These are phyloP conservation scores for Ennomos fuscantarius DNA, from an alignment of 2,888 invertebrate genomes.

Conservation along the genomic window DNA sequence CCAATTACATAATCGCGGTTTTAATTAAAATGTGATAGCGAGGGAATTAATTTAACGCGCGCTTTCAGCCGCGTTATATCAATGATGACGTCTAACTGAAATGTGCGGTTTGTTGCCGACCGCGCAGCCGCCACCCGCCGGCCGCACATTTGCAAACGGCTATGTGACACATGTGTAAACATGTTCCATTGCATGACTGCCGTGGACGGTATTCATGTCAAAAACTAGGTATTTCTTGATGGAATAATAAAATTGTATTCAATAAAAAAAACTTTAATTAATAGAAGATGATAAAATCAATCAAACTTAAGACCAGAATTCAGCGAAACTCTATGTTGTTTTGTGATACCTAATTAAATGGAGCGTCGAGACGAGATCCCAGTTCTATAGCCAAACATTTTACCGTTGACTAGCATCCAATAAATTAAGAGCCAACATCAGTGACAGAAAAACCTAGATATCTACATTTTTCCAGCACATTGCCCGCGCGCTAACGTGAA, in stretches of 20 bases:
- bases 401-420: too few species aligned
- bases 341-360: too few species aligned
- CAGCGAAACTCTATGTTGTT: too few species aligned
- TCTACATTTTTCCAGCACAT: constrained; percentile 1
- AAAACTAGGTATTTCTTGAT: constrained; percentile 7
- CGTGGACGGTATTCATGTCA: constrained; percentile 12
- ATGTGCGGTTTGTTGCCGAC: constrained; percentile 47
- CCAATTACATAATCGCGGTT: constrained; percentile 38
- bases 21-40: constrained; percentile 33
- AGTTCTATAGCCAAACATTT: too few species aligned
- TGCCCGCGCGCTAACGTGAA: constrained; percentile 20
- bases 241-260: constrained; percentile 4
- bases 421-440: too few species aligned
- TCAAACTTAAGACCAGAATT: too few species aligned
- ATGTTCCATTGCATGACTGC: constrained; percentile 38
- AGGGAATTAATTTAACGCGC: constrained; percentile 36
- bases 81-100: constrained; percentile 51
- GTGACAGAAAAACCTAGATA: not conserved
- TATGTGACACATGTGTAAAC: constrained; percentile 50
- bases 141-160: constrained; percentile 42
- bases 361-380: too few species aligned
- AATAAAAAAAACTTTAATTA: not conserved
- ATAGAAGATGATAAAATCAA: not conserved
- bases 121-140: constrained; percentile 22
- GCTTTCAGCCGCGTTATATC: constrained; percentile 41